Base-by-base conservation (phyloP, 2,113 vertebrate genomes). In the Apodemus speciosus region DNA sequence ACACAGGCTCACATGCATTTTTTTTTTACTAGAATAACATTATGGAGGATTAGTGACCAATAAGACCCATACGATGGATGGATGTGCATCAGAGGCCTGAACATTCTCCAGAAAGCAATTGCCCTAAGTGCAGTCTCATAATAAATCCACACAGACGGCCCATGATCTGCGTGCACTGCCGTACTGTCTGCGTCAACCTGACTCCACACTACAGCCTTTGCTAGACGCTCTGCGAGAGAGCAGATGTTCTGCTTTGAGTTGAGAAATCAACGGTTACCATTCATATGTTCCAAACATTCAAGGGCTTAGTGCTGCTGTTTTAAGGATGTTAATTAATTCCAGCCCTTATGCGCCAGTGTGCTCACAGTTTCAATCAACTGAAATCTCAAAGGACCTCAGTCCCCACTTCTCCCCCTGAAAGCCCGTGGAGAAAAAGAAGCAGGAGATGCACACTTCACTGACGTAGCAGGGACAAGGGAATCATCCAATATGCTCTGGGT, bases 181-280 rank as follows among this genome's bases (percentile, higher is more conserved):
- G 89, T 71, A 91, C 92, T 86, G 64, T 30, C 93, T 85, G 68
- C 96, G 93, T 84, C 94, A 94, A 92, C 96, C 97, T 94, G 93
- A 93, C 92, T 95, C 92, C 11, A 89, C 93, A 32, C 35, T 71
- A 92, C 96, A 75, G 9, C 94, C 95, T 93, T 87, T 79, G 86
- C 89, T 89, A 71, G 92, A 95, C 86, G 80, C 62, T 95, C 94
- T 87, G 92, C 87, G 90, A 69, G 92, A 95, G 97, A 97, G 94
- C 97, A 97, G 97, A 96, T 97, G 97, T 97, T 97, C 96, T 92
- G 92, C 96, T 96, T 83, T 96, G 96, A 96, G 96, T 94, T 97
- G 97, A 96, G 96, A 97, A 97, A 97, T 96, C 96, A 97, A 96
- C 96, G 91, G 96, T 94, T 95, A 96, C 96, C 89, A 97, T 96